These are phyloP conservation scores for Eucidaris tribuloides DNA, from an alignment of 35 echinoderm and acorn worm genomes.

Conservation along the genomic window DNA sequence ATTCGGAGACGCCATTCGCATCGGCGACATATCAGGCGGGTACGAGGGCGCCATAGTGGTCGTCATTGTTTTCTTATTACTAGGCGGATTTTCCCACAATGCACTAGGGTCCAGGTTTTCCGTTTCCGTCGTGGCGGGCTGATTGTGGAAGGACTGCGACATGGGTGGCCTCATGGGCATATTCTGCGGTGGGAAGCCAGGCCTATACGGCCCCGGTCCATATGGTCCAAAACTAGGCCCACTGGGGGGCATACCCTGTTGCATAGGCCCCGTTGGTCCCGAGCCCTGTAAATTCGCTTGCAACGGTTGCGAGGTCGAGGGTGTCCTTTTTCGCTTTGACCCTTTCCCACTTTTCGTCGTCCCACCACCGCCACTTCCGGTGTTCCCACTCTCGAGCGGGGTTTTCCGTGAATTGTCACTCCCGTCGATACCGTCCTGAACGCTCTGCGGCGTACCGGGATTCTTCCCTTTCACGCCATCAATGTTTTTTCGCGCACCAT, in stretches of 20 bases:
- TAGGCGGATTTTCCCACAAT: constrained; percentile 93
- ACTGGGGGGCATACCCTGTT: constrained; percentile 71
- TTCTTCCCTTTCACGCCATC: constrained; percentile 22
- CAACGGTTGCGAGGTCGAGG: constrained; percentile 71
- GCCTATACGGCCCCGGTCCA: constrained; percentile 57
- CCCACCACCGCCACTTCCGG: constrained; percentile 30
- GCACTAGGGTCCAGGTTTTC: constrained; percentile 98
- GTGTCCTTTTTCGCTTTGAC: constrained; percentile 57
- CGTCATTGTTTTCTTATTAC: constrained; percentile 71
- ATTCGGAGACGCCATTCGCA: constrained; percentile 11
- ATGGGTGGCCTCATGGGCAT: constrained; percentile 59
- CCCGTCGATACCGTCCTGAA: background rate
- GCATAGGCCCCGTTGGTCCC: constrained; percentile 48
- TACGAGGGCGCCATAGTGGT: constrained; percentile 68
- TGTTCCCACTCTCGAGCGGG: constrained; percentile 9
- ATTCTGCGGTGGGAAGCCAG: constrained; percentile 41
- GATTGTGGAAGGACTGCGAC: constrained; percentile 34
- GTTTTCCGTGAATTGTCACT: constrained; percentile 12
- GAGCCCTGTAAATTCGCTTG: constrained; percentile 58
- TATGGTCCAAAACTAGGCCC: constrained; percentile 86
- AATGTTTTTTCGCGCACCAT: constrained; percentile 1
- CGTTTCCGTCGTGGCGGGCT: constrained; percentile 74
- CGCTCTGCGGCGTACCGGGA: constrained; percentile 6
- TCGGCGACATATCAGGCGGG: constrained; percentile 38
- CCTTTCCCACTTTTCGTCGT: constrained; percentile 53